Percentiles rank a stretch among this genome's conserved stretches.
phyloP scores from a whole-genome alignment of 2,888 invertebrate species.

The Ceramica pisi region DNA sequence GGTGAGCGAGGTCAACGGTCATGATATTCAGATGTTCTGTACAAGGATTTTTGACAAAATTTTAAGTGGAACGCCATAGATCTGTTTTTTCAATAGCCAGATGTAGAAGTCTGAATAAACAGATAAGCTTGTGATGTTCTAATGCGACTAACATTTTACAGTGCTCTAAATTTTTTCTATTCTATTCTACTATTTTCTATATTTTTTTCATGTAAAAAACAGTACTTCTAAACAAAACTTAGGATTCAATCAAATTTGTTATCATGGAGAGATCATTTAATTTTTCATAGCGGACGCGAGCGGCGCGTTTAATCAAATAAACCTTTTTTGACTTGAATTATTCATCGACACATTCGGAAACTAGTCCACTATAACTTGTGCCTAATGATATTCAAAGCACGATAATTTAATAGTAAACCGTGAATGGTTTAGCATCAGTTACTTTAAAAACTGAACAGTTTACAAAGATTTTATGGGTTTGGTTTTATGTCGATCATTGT shows the following conservation, averaged over 20 bases:
- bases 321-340: slow-evolving; percentile 62
- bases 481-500: slow-evolving; percentile 38
- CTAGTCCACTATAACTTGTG: slow-evolving; percentile 50
- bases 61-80: neutral
- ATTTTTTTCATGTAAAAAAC: neutral
- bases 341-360: slow-evolving; percentile 60
- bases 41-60: neutral
- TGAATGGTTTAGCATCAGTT: slow-evolving; percentile 47
- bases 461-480: slow-evolving; percentile 27
- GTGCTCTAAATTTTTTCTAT: neutral
- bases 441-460: slow-evolving; percentile 29
- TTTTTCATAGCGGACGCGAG: slow-evolving; percentile 42
- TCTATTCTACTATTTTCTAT: too few species aligned
- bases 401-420: slow-evolving; percentile 48
- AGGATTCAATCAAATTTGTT: slow-evolving; percentile 18
- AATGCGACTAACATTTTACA: neutral
- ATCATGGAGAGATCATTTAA: slow-evolving; percentile 29
- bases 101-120: neutral
- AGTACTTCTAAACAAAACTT: slow-evolving; percentile 1
- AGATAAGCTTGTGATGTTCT: neutral
- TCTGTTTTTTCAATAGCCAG: neutral
- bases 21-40: neutral
- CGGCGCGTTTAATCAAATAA: slow-evolving; percentile 58
- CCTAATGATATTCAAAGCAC: slow-evolving; percentile 59
- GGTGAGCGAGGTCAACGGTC: slow-evolving; percentile 1